A percentile compares a stretch with the other conserved stretches of the same genome.
These are phyloP conservation scores for Tenualosa ilisha DNA, from an alignment of 2,797 vertebrate genomes.

Conservation along the genomic window DNA sequence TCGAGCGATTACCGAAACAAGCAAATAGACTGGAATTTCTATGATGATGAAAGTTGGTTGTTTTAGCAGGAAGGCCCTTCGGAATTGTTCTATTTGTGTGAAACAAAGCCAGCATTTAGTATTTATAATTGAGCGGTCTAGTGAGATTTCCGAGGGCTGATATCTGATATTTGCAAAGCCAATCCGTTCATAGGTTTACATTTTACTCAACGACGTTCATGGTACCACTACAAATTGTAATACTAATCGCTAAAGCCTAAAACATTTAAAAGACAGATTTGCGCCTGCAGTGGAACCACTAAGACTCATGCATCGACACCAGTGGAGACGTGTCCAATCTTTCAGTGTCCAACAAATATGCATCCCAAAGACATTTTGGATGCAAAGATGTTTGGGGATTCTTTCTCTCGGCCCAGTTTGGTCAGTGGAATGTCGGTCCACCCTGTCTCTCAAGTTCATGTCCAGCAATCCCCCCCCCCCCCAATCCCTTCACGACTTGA, in stretches of 20 bases:
- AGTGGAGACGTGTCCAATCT: background rate
- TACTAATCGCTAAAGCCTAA: background rate
- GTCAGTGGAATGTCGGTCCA: slow-evolving; percentile 34
- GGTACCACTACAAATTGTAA: background rate
- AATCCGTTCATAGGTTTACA: background rate
- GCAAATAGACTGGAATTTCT: background rate
- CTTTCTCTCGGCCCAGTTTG: background rate
- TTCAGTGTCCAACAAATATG: background rate
- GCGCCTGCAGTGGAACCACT: background rate
- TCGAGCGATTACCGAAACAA: background rate
- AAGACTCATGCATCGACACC: background rate
- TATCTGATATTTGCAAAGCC: slow-evolving; percentile 6
- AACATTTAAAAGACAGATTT: background rate
- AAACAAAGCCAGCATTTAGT: background rate
- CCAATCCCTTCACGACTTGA: slow-evolving; percentile 18
- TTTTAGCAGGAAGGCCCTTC: background rate
- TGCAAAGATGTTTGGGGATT: background rate
- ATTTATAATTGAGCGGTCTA: background rate
- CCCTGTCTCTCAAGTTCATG: slow-evolving; percentile 75
- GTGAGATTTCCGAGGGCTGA: background rate
- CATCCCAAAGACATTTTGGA: background rate
- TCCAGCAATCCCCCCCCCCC: slow-evolving; percentile 57
- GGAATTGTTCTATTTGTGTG: background rate
- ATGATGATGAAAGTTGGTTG: background rate
- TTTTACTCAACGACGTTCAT: background rate